phyloP scores from a whole-genome alignment of 2,888 invertebrate genomes.

The Sicus ferrugineus region DNA sequence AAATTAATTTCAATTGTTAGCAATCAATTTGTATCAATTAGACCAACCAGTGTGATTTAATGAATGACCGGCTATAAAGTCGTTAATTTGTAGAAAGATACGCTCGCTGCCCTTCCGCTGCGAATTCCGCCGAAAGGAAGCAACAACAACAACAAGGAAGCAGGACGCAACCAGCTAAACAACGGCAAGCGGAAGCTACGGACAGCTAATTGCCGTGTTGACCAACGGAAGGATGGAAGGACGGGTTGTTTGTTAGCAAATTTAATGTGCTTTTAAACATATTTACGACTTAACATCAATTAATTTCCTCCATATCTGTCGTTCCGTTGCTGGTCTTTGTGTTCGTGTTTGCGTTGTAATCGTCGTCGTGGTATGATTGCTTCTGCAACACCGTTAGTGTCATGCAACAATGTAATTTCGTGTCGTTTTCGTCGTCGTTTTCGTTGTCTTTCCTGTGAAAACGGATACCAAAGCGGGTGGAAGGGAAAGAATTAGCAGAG shows the following conservation, averaged over 20 bases:
- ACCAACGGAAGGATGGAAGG: not conserved
- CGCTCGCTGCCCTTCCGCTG: no score
- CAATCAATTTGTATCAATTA: no score
- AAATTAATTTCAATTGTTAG: not conserved
- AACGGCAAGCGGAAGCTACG: not conserved
- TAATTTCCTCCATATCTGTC: conserved; percentile 49
- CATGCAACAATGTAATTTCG: conserved; percentile 64
- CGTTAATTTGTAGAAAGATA: no score
- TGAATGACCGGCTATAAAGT: no score
- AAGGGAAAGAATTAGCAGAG: no score
- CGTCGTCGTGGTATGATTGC: conserved; percentile 34
- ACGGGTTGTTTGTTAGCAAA: conserved; percentile 38
- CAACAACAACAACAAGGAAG: no score
- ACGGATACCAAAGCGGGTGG: conserved; percentile 41
- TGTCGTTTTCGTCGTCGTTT: conserved; percentile 60
- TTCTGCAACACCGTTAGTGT: conserved; percentile 56
- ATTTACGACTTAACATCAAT: conserved; percentile 58
- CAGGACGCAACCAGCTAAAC: not conserved
- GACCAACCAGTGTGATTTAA: no score
- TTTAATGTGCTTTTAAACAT: conserved; percentile 46
- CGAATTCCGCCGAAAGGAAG: no score
- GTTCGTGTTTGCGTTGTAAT: conserved; percentile 34
- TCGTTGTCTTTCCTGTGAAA: conserved; percentile 40
- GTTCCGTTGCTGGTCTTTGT: conserved; percentile 29
- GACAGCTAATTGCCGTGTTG: not conserved